A percentile compares a stretch with the other conserved stretches of the same genome.
Conservation (phyloP, 2,888 invertebrate genomes). For the Acanthosepion pharaonis region DNA sequence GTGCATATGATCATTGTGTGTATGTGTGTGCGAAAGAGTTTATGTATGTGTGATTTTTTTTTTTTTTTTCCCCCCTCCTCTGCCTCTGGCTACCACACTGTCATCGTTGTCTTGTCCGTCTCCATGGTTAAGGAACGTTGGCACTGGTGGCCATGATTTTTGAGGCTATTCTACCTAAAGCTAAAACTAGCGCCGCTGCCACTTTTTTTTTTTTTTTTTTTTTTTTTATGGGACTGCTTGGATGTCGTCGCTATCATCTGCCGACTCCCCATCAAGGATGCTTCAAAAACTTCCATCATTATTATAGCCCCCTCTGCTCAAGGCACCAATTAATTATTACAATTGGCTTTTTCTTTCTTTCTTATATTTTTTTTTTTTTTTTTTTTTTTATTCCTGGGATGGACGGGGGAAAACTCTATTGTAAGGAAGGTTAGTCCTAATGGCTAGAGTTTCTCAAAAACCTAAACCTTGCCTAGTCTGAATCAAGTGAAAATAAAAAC, state of each 20-base stretch:
- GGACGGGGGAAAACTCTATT: background rate
- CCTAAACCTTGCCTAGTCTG: background rate
- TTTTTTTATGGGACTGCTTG: background rate
- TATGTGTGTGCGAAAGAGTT: no score
- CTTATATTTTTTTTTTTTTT: background rate
- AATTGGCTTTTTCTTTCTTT: no score
- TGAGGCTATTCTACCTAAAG: background rate
- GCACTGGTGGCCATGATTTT: background rate
- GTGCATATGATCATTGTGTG: conserved; percentile 34
- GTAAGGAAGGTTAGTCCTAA: background rate
- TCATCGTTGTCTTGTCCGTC: background rate
- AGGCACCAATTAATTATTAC: no score
- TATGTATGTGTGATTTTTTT: no score
- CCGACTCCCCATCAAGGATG: background rate
- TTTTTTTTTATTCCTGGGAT: background rate
- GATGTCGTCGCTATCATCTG: background rate
- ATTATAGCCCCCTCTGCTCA: background rate
- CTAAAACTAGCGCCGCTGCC: background rate
- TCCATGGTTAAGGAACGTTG: conserved; percentile 22
- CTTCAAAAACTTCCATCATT: conserved; percentile 16
- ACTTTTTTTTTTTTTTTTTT: background rate
- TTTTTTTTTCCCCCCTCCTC: background rate
- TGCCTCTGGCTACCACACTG: background rate
- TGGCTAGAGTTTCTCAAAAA: background rate
- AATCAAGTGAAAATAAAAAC: background rate